A percentile compares a stretch with the other conserved stretches of the same genome.
These are phyloP conservation scores for Leptinotarsa defecta DNA, from an alignment of 1,140 invertebrate species.

Conservation along the genomic window DNA sequence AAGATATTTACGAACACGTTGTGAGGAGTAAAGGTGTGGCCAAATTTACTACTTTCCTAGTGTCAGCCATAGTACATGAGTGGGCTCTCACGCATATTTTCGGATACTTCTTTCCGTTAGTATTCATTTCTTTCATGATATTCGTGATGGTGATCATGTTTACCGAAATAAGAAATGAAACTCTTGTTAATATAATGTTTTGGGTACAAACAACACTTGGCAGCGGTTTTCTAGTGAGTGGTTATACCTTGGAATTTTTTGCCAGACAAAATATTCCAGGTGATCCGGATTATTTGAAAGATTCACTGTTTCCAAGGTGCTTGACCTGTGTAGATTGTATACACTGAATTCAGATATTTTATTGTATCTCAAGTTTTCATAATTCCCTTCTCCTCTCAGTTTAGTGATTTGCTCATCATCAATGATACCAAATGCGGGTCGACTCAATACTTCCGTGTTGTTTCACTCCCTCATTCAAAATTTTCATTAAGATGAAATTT, in stretches of 20 bases:
- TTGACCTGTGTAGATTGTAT: not conserved
- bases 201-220: slow-evolving; percentile 81
- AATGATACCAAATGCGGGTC: too few species aligned
- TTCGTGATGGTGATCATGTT: slow-evolving; percentile 65
- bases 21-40: slow-evolving; percentile 53
- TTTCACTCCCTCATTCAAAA: too few species aligned
- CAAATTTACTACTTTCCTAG: slow-evolving; percentile 63
- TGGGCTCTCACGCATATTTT: slow-evolving; percentile 79
- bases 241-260: slow-evolving; percentile 86
- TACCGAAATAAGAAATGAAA: slow-evolving; percentile 60
- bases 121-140: slow-evolving; percentile 73
- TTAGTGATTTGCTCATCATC: too few species aligned
- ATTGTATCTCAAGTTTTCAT: too few species aligned
- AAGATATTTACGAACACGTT: slow-evolving; percentile 66
- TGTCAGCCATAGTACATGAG: slow-evolving; percentile 62
- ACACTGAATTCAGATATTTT: not conserved
- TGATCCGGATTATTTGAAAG: not conserved
- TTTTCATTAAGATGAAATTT: too few species aligned
- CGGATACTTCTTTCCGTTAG: slow-evolving; percentile 84
- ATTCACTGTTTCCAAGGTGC: not conserved
- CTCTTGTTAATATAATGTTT: slow-evolving; percentile 75
- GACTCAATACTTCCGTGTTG: too few species aligned
- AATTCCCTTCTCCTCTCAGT: too few species aligned
- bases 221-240: slow-evolving; percentile 73
- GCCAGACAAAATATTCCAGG: slow-evolving; percentile 67